Evolutionary conservation across 1,140 invertebrate genomes (phyloP).

Genomic region (Aphaenogaster floridana): DNA sequence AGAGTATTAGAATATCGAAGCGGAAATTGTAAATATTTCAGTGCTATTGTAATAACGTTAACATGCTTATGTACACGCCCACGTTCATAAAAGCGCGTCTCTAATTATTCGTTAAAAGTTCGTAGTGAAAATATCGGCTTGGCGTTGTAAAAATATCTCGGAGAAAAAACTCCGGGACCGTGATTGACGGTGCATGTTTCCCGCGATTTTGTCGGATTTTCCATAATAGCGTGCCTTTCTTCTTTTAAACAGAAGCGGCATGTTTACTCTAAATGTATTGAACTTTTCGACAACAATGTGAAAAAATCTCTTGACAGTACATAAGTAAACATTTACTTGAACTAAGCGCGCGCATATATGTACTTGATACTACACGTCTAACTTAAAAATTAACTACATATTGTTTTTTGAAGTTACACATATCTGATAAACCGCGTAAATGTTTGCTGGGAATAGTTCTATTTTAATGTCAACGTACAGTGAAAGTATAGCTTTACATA

Average conservation of each 20-base stretch:
- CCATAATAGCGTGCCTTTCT: background rate
- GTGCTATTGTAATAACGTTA: constrained; percentile 7
- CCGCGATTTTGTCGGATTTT: constrained; percentile 47
- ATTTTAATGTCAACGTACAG: background rate
- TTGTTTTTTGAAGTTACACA: background rate
- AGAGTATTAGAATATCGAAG: constrained; percentile 14
- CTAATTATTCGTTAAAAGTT: constrained; percentile 56
- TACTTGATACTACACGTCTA: background rate
- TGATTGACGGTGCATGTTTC: constrained; percentile 44
- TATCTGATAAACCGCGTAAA: background rate
- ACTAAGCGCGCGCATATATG: background rate
- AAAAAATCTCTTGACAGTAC: constrained; percentile 5
- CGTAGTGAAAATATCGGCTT: constrained; percentile 34
- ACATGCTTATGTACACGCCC: background rate
- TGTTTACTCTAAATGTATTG: background rate
- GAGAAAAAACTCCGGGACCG: constrained; percentile 26
- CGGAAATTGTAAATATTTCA: constrained; percentile 41
- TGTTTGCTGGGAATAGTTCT: background rate
- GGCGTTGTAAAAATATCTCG: constrained; percentile 47
- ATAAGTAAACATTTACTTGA: background rate
- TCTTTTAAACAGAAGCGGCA: constrained; percentile 17
- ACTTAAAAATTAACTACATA: background rate
- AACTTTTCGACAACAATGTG: constrained; percentile 2
- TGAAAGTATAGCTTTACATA: background rate
- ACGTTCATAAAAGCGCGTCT: constrained; percentile 15